These are phyloP conservation scores for Oxystoma pomonae DNA, from an alignment of 2,888 invertebrate genomes.

Conservation along the genomic window DNA sequence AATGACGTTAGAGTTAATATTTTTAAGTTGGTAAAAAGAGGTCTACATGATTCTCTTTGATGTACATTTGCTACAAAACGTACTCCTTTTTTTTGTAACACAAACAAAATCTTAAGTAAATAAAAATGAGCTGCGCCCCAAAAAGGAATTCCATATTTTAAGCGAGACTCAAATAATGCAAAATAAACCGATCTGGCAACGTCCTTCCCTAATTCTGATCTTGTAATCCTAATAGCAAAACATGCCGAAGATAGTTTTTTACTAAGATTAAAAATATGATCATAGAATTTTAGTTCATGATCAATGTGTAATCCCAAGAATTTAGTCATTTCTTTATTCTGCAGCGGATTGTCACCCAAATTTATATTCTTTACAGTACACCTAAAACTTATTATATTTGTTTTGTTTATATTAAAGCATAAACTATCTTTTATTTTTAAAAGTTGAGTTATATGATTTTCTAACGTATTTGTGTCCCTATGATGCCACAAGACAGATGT, in stretches of 20 bases:
- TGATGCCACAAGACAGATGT: not conserved
- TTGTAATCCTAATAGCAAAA: constrained; percentile 6
- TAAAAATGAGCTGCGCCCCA: not conserved
- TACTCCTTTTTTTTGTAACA: not conserved
- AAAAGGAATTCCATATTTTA: not conserved
- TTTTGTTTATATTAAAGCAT: not conserved
- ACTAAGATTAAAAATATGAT: constrained; percentile 5
- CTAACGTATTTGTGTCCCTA: not conserved
- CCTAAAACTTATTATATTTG: not conserved
- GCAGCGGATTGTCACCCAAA: not conserved
- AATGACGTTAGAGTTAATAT: not conserved
- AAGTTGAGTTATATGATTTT: not conserved
- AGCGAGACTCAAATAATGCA: not conserved
- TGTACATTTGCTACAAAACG: not conserved
- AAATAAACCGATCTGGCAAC: not conserved
- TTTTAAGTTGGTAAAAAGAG: not conserved
- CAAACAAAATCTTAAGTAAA: not conserved
- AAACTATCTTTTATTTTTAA: not conserved
- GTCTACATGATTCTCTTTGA: not conserved
- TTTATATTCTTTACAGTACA: not conserved
- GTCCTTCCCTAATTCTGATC: not conserved
- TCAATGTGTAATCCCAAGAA: constrained; percentile 12
- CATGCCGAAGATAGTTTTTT: constrained; percentile 12
- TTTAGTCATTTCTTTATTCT: not conserved
- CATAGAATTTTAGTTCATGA: constrained; percentile 3